Base-by-base conservation (phyloP, 2,797 vertebrate species). In the Geotrypetes seraphini region DNA sequence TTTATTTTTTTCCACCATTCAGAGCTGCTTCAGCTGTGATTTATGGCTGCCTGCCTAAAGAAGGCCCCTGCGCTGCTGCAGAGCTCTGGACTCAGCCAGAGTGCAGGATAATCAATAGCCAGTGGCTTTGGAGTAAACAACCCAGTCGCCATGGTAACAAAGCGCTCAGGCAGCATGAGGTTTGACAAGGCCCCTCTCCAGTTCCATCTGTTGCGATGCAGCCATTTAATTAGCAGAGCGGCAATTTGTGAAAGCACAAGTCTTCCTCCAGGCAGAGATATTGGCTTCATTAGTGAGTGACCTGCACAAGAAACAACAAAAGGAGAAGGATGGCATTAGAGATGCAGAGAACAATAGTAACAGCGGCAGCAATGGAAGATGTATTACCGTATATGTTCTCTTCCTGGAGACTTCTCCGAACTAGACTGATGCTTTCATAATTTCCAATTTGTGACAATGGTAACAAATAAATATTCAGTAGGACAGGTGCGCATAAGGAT, bases 1-100 rank as follows among this genome's bases (percentile, higher is more conserved):
- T 10, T 20, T 2, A 1, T 1, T 4, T 7, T 42, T 62, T n/a
- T n/a, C n/a, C n/a, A n/a, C n/a, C n/a, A n/a, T n/a, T n/a, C n/a
- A n/a, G n/a, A n/a, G n/a, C n/a, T n/a, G n/a, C n/a, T n/a, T n/a
- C n/a, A n/a, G n/a, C n/a, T n/a, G n/a, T n/a, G n/a, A n/a, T n/a
- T n/a, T n/a, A n/a, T n/a, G n/a, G n/a, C n/a, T n/a, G n/a, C 21
- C 8, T 50, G 78, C 75, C 74, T 79, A 39, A 81, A 79, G 44
- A 81, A 68, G 1, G 57, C 41, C 44, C 69, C 62, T 1, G 13
- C 39, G 1, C 21, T 42, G 14, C 53, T 42, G 0, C 73, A 55
- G 13, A 71, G 58, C 12, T 67, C 55, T 2, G 67, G 72, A 1
- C 59, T 63, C 34, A 81, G 33, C 26, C 49, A 57, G 21, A 81